These are phyloP conservation scores for Aphaenogaster rudis DNA, from an alignment of 1,140 invertebrate species.

Conservation along the genomic window DNA sequence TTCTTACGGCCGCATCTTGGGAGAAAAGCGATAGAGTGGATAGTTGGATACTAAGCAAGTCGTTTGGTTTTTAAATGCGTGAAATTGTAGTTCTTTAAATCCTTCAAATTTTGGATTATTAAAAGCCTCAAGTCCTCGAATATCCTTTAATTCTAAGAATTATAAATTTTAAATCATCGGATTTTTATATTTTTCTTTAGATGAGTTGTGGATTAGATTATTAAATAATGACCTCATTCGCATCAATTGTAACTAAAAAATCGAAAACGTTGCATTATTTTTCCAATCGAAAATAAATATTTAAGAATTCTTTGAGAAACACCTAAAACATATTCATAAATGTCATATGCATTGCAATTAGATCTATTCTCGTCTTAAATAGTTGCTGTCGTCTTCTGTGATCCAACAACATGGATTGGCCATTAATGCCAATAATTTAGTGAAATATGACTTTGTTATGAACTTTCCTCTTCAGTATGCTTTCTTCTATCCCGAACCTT, in stretches of 20 bases:
- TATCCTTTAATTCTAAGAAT: not conserved
- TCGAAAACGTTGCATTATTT: not conserved
- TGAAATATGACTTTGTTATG: slow-evolving; percentile 51
- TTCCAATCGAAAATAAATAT: not conserved
- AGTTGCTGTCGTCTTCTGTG: slow-evolving; percentile 17
- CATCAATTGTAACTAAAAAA: not conserved
- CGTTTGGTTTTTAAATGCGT: not conserved
- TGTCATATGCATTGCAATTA: not conserved
- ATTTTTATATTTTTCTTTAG: not conserved
- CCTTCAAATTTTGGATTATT: not conserved
- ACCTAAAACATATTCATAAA: not conserved
- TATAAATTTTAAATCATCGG: not conserved
- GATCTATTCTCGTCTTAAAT: not conserved
- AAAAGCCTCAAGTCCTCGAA: not conserved
- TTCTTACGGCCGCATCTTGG: slow-evolving; percentile 3
- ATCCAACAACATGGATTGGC: slow-evolving; percentile 70
- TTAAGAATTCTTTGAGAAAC: not conserved
- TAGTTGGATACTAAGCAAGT: not conserved
- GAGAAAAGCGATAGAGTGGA: slow-evolving; percentile 21
- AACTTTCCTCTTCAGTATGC: not conserved
- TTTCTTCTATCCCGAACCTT: slow-evolving; percentile 44
- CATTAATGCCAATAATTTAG: slow-evolving; percentile 66
- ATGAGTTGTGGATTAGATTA: not conserved
- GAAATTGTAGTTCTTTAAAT: not conserved
- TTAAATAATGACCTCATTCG: slow-evolving; percentile 17